Evolutionary conservation across 2,888 invertebrate species (phyloP).

Genomic region (Spilarctia lutea): DNA sequence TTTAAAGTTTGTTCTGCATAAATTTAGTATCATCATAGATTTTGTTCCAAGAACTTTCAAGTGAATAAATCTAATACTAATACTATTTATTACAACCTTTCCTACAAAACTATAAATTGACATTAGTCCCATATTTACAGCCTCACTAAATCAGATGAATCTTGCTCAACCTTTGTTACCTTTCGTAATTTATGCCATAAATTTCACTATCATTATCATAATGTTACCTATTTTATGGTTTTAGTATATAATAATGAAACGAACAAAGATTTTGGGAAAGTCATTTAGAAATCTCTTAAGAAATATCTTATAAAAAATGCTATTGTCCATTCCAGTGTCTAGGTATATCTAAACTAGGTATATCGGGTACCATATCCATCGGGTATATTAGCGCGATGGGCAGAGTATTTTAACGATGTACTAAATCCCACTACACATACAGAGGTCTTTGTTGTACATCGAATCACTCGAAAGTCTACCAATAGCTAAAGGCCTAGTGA

Average conservation of each 20-base stretch:
- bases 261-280: constrained; percentile 30
- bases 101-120: constrained; percentile 20
- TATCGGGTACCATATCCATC: no score
- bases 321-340: not conserved
- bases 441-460: no score
- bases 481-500: no score
- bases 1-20: not conserved
- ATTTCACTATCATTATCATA: constrained; percentile 60
- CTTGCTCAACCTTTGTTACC: constrained; percentile 54
- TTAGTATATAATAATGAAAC: constrained; percentile 54
- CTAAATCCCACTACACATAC: no score
- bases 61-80: constrained; percentile 13
- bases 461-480: no score
- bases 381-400: no score
- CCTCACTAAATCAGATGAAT: constrained; percentile 36
- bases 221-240: constrained; percentile 59
- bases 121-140: constrained; percentile 32
- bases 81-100: constrained; percentile 23
- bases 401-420: no score
- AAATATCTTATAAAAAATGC: not conserved
- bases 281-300: not conserved
- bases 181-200: constrained; percentile 56
- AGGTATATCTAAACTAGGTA: not conserved
- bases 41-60: constrained; percentile 5
- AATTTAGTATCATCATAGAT: not conserved